Percentiles rank a stretch among this genome's conserved stretches.
phyloP scores from a whole-genome alignment of 2,113 vertebrate species.

The rat (Rattus norvegicus) region DNA sequence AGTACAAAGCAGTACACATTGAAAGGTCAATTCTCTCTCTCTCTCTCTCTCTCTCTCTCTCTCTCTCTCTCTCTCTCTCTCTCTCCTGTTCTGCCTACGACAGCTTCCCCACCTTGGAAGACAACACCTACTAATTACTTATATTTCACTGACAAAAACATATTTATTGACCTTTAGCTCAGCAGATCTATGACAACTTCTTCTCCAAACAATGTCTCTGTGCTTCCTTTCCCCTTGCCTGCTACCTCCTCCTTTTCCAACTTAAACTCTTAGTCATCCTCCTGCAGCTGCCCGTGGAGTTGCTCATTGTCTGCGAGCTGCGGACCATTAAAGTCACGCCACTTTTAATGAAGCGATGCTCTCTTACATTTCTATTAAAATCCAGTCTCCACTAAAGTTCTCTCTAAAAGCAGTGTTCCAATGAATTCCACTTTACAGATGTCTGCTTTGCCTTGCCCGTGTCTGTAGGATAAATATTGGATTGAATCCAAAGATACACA shows the following conservation, averaged over 20 bases:
- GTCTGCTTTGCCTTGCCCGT: not conserved
- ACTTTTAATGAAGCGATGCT: not conserved
- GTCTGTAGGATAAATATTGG: not conserved
- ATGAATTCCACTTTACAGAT: not conserved
- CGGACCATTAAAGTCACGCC: not conserved
- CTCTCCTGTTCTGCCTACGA: not conserved
- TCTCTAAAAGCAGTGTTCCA: not conserved
- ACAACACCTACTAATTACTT: not conserved
- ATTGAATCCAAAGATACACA: not conserved
- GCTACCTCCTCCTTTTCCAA: not conserved
- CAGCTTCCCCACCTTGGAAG: not conserved
- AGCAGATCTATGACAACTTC: not conserved
- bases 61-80: not conserved
- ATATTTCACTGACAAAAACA: not conserved
- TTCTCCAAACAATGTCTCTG: not conserved
- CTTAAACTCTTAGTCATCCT: not conserved
- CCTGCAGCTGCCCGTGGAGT: not conserved
- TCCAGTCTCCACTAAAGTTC: not conserved
- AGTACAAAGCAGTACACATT: not conserved
- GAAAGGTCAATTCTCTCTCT: not conserved
- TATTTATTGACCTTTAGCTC: not conserved
- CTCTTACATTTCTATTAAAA: constrained; percentile 22
- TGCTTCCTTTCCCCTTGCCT: not conserved
- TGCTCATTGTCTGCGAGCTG: not conserved
- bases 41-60: not conserved